A percentile compares a stretch with the other conserved stretches of the same genome.
phyloP scores from a whole-genome alignment of 2,797 vertebrate species.

The Pipistrellus nathusii region DNA sequence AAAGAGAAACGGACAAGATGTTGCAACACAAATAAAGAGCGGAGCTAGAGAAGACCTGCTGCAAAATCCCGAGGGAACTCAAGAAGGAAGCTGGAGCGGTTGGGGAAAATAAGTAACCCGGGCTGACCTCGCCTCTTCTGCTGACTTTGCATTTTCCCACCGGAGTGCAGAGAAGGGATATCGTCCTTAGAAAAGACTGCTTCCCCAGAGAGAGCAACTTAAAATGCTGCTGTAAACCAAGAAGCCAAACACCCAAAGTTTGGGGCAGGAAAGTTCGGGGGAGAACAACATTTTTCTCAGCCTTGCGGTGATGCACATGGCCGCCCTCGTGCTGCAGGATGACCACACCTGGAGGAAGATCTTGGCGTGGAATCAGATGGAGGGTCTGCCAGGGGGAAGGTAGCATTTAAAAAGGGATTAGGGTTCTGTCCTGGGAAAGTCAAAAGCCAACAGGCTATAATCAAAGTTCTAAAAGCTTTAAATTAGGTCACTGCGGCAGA shows the following conservation, averaged over 20 bases:
- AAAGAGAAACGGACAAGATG: conserved; percentile 25
- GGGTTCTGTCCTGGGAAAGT: not conserved
- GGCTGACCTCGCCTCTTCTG: not conserved
- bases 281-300: not conserved
- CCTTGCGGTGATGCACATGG: not conserved
- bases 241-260: not conserved
- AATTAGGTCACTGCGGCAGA: conserved; percentile 15
- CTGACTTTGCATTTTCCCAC: not conserved
- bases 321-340: not conserved
- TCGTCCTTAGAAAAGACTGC: not conserved
- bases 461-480: conserved; percentile 38
- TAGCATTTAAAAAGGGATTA: conserved; percentile 18
- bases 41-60: not conserved
- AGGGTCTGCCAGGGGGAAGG: not conserved
- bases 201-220: not conserved
- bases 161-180: not conserved
- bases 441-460: conserved; percentile 6
- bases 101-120: not conserved
- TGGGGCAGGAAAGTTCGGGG: not conserved
- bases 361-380: fast-evolving
- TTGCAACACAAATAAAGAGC: conserved; percentile 17
- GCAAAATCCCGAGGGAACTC: not conserved
- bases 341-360: not conserved
- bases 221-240: conserved; percentile 29
- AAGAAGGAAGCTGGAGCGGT: not conserved